These are phyloP conservation scores for Andrena haemorrhoa DNA, from an alignment of 2,888 invertebrate genomes.

Conservation along the genomic window DNA sequence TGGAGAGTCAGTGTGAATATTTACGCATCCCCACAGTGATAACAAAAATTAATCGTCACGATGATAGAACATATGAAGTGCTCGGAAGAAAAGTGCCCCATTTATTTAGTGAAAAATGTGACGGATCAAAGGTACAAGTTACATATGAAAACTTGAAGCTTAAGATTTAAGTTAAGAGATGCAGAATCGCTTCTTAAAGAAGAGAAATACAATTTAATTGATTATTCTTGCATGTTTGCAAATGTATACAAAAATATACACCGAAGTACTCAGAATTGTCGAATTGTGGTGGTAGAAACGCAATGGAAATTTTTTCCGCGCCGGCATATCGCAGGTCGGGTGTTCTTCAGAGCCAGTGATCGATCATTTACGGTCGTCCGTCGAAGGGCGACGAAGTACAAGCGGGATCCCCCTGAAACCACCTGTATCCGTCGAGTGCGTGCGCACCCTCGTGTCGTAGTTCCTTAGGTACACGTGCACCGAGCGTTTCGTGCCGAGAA, in stretches of 20 bases:
- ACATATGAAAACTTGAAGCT: too few relatives aligned
- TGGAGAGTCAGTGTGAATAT: not conserved
- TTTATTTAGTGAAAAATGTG: not conserved
- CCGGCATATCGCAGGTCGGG: not conserved
- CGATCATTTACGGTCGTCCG: conserved; percentile 50
- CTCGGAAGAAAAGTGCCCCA: too few relatives aligned
- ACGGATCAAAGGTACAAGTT: not conserved
- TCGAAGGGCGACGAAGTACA: conserved; percentile 55
- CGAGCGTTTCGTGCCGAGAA: conserved; percentile 6
- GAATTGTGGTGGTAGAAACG: not conserved
- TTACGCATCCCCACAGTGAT: not conserved
- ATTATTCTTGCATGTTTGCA: too few relatives aligned
- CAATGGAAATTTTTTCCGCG: not conserved
- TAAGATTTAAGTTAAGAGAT: too few relatives aligned
- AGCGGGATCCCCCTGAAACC: conserved; percentile 54
- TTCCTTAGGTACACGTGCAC: conserved; percentile 65
- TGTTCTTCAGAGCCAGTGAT: conserved; percentile 37
- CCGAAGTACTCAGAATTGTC: not conserved
- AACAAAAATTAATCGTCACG: too few relatives aligned
- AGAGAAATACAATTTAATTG: too few relatives aligned
- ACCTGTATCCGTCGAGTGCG: conserved; percentile 64
- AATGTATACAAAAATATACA: too few relatives aligned
- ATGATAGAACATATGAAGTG: too few relatives aligned
- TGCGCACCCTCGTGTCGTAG: conserved; percentile 38
- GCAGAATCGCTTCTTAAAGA: too few relatives aligned